Conservation (phyloP, 2,888 invertebrate species). For the Noctua pronuba region DNA sequence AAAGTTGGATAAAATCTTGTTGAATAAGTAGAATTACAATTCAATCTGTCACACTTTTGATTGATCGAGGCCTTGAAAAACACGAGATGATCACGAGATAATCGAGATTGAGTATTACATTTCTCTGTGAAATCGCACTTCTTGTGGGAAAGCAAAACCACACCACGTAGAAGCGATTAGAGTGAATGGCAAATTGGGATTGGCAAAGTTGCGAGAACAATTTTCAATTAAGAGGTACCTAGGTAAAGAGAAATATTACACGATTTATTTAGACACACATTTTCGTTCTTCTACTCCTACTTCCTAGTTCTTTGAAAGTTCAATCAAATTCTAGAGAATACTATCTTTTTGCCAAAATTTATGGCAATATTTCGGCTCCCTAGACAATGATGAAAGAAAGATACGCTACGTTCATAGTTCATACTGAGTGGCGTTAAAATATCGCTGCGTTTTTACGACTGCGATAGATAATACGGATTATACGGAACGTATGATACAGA, state of each 20-base stretch:
- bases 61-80: conserved; percentile 33
- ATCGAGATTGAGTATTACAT: conserved; percentile 21
- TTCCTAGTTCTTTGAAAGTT: neutral
- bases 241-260: neutral
- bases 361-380: neutral
- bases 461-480: too few species aligned
- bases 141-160: conserved; percentile 31
- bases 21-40: neutral
- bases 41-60: conserved; percentile 29
- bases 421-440: too few species aligned
- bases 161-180: conserved; percentile 10
- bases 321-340: neutral
- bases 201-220: neutral
- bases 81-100: conserved; percentile 20
- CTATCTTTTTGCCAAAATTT: conserved; percentile 6
- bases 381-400: too few species aligned
- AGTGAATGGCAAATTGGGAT: conserved; percentile 15
- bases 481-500: too few species aligned
- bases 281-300: neutral
- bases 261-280: neutral
- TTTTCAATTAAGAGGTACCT: neutral
- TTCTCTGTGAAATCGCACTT: conserved; percentile 27
- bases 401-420: too few species aligned
- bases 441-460: too few species aligned
- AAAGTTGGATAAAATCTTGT: conserved; percentile 13